These are phyloP conservation scores for Myripristis murdjan DNA, from an alignment of 2,797 vertebrate genomes.

Conservation along the genomic window DNA sequence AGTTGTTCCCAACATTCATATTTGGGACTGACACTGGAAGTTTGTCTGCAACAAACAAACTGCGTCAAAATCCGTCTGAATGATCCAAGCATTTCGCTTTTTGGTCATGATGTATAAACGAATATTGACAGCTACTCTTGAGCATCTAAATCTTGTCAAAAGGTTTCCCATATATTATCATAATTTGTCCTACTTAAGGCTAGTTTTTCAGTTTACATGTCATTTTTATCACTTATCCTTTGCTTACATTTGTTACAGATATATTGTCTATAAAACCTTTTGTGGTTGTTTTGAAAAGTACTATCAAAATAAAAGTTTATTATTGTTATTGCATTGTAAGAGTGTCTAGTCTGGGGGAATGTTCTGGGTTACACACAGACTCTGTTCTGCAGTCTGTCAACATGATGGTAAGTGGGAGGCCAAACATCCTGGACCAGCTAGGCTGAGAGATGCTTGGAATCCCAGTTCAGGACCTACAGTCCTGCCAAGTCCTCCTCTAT, in stretches of 20 bases:
- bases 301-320: slow-evolving; percentile 64
- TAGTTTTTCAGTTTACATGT: slow-evolving; percentile 58
- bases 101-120: too few relatives aligned
- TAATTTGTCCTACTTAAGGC: slow-evolving; percentile 18
- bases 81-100: too few relatives aligned
- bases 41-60: too few relatives aligned
- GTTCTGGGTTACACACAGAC: not conserved
- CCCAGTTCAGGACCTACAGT: slow-evolving; percentile 68
- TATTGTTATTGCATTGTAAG: slow-evolving; percentile 47
- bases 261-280: slow-evolving; percentile 31
- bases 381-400: slow-evolving; percentile 55
- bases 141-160: too few relatives aligned
- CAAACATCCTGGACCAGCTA: slow-evolving; percentile 20
- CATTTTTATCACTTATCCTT: slow-evolving; percentile 51
- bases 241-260: slow-evolving; percentile 27
- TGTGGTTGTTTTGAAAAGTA: slow-evolving; percentile 45
- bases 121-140: not conserved
- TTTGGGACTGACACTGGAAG: too few relatives aligned
- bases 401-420: slow-evolving; percentile 41
- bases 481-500: slow-evolving; percentile 59
- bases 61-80: too few relatives aligned
- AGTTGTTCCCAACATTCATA: too few relatives aligned
- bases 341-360: slow-evolving; percentile 19
- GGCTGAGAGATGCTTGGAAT: slow-evolving; percentile 60
- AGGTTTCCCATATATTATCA: slow-evolving; percentile 37